phyloP scores from a whole-genome alignment of 2,113 vertebrate genomes.

The Garra rufa region DNA sequence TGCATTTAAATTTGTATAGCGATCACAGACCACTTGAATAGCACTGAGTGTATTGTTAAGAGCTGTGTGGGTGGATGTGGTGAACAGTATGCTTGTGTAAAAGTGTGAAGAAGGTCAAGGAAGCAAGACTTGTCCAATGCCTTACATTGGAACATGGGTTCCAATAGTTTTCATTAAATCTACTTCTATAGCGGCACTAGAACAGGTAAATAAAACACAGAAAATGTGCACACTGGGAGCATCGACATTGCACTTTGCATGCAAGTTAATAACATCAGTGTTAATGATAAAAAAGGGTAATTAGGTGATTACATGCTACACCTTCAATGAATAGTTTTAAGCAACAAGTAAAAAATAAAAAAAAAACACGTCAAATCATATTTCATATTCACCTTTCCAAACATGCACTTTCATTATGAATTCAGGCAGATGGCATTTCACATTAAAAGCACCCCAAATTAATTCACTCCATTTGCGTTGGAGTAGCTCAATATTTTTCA shows the following conservation, averaged over 20 bases:
- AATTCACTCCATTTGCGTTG: not conserved
- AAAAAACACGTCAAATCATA: conserved; percentile 12
- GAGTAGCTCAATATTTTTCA: conserved; percentile 8
- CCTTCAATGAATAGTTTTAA: not conserved
- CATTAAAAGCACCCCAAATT: not conserved
- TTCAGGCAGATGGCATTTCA: conserved; percentile 12
- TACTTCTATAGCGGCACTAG: not conserved
- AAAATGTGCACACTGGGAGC: not conserved
- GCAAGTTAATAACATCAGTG: not conserved
- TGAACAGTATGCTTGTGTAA: not conserved
- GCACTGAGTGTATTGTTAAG: conserved; percentile 31
- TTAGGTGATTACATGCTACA: not conserved
- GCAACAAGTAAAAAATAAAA: not conserved
- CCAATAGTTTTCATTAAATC: not conserved
- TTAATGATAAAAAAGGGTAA: not conserved
- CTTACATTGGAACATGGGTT: not conserved
- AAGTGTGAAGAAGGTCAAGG: conserved; percentile 34
- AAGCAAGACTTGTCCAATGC: not conserved
- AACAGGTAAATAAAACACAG: not conserved
- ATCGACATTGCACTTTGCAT: not conserved
- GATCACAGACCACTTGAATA: not conserved
- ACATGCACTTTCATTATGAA: not conserved
- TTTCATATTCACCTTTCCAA: conserved; percentile 2
- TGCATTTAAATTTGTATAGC: not conserved
- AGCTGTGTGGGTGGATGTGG: conserved; percentile 46